Conservation (phyloP, 2,888 invertebrate species). For the Eristalinus aeneus region DNA sequence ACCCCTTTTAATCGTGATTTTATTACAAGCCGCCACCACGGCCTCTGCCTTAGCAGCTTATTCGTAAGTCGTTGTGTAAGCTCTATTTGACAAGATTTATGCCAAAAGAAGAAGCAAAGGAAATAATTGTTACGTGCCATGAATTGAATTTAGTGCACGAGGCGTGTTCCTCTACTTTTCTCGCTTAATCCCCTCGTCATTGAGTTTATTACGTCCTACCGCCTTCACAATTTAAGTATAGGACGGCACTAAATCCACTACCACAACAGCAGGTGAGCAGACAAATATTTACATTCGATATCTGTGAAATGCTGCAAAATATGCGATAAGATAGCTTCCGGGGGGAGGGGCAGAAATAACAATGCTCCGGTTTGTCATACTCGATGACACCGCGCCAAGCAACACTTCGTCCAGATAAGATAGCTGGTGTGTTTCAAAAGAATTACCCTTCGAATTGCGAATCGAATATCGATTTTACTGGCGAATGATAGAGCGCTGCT, state of each 20-base stretch:
- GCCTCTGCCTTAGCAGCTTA: no score
- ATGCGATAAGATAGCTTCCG: conserved; percentile 18
- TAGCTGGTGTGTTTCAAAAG: background rate
- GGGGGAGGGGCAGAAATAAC: background rate
- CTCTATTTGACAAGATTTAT: background rate
- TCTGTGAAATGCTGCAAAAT: background rate
- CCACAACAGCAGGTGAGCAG: conserved; percentile 14
- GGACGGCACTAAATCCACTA: background rate
- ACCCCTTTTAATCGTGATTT: no score
- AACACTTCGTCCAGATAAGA: background rate
- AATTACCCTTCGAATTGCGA: background rate
- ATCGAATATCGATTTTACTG: background rate
- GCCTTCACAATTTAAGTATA: background rate
- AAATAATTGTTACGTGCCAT: background rate
- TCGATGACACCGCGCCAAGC: background rate
- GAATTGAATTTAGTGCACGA: background rate
- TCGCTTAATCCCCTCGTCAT: background rate
- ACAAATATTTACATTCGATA: conserved; percentile 44
- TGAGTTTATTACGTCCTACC: background rate
- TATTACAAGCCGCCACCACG: no score
- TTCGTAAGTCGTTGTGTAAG: no score
- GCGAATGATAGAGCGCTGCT: background rate
- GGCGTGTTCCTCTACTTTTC: background rate
- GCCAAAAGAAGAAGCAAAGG: background rate
- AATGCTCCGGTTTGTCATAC: background rate